Conservation (phyloP, 2,797 vertebrate genomes). For the Peromyscus nudipes region DNA sequence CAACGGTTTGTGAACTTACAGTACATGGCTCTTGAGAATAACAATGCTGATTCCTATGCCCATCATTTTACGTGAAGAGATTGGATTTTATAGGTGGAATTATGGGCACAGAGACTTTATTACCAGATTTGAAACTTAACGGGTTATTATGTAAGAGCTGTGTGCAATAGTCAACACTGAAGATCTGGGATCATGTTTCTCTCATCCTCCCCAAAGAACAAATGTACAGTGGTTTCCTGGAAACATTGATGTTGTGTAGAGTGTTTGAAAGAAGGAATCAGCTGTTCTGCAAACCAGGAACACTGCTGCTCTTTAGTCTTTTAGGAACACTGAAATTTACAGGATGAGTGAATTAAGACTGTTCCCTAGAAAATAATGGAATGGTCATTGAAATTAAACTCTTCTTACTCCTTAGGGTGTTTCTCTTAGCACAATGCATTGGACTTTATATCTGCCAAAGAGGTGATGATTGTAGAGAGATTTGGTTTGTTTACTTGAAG, state of each 20-base stretch:
- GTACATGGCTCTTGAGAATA: neutral
- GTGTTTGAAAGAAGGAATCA: neutral
- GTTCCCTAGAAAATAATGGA: conserved; percentile 34
- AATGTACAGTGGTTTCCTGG: neutral
- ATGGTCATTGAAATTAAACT: neutral
- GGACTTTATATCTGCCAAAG: neutral
- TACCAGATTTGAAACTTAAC: conserved; percentile 15
- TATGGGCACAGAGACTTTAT: neutral
- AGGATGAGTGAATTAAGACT: neutral
- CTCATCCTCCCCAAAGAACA: neutral
- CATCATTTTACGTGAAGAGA: neutral
- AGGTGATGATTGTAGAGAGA: neutral
- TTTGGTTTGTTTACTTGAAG: conserved; percentile 3
- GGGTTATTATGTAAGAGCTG: neutral
- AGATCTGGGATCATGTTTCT: neutral
- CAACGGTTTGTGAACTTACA: neutral
- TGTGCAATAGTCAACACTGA: neutral
- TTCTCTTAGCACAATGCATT: neutral
- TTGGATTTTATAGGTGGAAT: neutral
- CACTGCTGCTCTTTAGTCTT: neutral
- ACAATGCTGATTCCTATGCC: neutral
- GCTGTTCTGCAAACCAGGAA: neutral
- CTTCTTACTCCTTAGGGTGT: neutral
- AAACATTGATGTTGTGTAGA: neutral
- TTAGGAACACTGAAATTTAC: neutral